Evolutionary conservation across 1,140 invertebrate genomes (phyloP), one percentile per base, ranked within the genome.

Genomic region (Notospermus geniculatus): DNA sequence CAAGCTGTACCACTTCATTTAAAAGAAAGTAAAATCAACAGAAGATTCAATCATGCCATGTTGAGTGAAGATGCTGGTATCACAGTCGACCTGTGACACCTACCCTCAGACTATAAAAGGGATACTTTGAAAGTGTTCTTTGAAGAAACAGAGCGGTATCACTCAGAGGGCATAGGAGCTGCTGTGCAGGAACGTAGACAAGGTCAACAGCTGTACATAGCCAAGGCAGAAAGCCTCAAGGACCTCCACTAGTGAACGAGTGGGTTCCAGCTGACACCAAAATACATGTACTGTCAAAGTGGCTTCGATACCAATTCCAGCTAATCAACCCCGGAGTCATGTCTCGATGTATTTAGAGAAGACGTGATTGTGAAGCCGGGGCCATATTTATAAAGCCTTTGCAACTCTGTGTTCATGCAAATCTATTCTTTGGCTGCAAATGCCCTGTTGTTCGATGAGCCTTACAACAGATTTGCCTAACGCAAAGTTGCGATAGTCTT

Each of bases 1-100:
- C 5, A 50, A 5, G 4, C 46, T 7, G 46, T n/a, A 5, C 19
- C 46, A 23, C 4, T 27, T 5, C 4, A 50, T 50, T n/a, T 50
- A 27, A 50, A 19, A 7, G 5, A 5, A 50, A 5, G n/a, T 5
- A n/a, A 50, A 50, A 50, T 50, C n/a, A n/a, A 50, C 9, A 9
- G 9, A 50, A 19, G 46, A 9, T 50, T 50, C n/a, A 27, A 19
- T 7, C n/a, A 7, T n/a, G 46, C 46, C n/a, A 23, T 50, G 46
- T n/a, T 23, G 5, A 50, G 46, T 50, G 46, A 50, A 50, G 46
- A 50, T 27, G n/a, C 46, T 50, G 46, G 46, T 5, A 50, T 50
- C 4, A 50, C n/a, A 9, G 25, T 50, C 4, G 46, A 50, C 9
- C 46, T 50, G 5, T n/a, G 46, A 5, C 46, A 50, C 25, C 46